phyloP scores from a whole-genome alignment of 1,140 invertebrate genomes.

The Bombus waltoni region DNA sequence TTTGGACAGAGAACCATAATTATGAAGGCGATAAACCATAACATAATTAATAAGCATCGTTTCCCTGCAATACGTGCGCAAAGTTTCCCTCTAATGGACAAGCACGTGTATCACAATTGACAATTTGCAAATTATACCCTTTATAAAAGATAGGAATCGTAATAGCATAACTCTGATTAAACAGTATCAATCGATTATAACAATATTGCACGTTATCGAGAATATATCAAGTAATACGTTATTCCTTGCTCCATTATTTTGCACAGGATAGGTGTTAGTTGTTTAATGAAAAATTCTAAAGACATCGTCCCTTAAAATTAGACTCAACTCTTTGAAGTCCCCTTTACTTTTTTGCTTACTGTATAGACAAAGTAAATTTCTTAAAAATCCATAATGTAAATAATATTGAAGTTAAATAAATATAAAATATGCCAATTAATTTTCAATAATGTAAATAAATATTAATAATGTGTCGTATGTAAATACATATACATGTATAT shows the following conservation, averaged over 20 bases:
- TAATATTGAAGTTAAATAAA: too few species aligned
- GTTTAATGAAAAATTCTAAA: not conserved
- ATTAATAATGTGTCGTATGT: too few species aligned
- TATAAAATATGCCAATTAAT: too few species aligned
- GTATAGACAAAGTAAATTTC: too few species aligned
- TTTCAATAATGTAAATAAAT: too few species aligned
- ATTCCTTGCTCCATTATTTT: not conserved
- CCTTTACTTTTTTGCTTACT: too few species aligned
- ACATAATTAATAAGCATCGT: slow-evolving; percentile 63
- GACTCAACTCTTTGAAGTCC: not conserved
- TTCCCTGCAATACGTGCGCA: not conserved
- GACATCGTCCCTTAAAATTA: not conserved
- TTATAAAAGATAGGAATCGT: too few species aligned
- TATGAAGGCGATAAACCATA: slow-evolving; percentile 67
- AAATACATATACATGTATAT: too few species aligned
- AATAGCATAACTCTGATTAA: not conserved
- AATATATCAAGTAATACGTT: not conserved
- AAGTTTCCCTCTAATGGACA: not conserved
- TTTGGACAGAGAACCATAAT: slow-evolving; percentile 46
- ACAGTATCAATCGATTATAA: not conserved
- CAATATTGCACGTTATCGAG: not conserved
- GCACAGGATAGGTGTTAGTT: too few species aligned
- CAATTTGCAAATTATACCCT: slow-evolving; percentile 19
- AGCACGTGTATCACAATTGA: not conserved
- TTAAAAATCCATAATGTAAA: too few species aligned